Percentiles rank a stretch among this genome's conserved stretches.
These are phyloP conservation scores for Lophochroa leadbeateri DNA, from an alignment of 2,113 vertebrate species.

Conservation along the genomic window DNA sequence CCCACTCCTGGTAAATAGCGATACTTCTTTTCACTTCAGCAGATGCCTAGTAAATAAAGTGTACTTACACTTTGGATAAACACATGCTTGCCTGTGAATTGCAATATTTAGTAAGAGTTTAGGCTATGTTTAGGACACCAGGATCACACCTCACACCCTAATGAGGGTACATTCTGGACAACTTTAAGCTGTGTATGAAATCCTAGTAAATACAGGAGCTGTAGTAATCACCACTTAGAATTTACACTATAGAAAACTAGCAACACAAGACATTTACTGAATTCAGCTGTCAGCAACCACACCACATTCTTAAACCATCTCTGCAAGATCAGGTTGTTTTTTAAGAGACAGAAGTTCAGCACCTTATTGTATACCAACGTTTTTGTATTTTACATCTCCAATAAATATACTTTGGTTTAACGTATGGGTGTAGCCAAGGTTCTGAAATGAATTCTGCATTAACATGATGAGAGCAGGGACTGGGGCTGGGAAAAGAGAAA, in stretches of 20 bases:
- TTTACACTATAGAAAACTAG: background rate
- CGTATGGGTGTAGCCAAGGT: background rate
- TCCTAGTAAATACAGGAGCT: background rate
- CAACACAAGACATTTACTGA: background rate
- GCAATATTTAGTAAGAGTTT: background rate
- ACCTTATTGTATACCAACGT: background rate
- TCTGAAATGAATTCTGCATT: background rate
- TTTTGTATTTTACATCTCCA: background rate
- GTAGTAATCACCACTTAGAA: background rate
- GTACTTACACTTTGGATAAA: background rate
- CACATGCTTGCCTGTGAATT: background rate
- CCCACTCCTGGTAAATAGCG: background rate
- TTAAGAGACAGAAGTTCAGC: background rate
- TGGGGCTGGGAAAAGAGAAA: slow-evolving; percentile 4
- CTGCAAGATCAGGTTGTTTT: background rate
- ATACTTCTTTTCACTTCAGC: background rate
- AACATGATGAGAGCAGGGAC: background rate
- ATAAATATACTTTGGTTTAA: background rate
- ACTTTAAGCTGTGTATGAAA: background rate
- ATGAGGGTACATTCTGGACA: background rate
- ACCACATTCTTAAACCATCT: background rate
- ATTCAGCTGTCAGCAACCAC: background rate
- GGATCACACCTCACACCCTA: background rate
- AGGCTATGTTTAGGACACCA: background rate
- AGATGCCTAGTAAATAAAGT: background rate